Percentiles rank a stretch among this genome's conserved stretches.
Conservation (phyloP, 1,140 invertebrate species). For the Zaprionus davidi region DNA sequence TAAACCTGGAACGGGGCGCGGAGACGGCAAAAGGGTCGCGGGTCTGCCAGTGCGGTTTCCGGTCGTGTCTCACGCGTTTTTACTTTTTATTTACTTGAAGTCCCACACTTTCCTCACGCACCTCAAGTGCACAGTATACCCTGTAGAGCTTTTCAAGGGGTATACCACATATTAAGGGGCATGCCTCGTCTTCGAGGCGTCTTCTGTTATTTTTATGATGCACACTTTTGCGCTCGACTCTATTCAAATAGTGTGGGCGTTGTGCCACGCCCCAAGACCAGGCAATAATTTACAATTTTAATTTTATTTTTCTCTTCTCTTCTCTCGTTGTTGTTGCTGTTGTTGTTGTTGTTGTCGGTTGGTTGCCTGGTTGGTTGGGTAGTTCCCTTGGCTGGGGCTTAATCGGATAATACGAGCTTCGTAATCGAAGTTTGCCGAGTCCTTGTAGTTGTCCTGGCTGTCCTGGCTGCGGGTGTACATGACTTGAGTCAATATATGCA, state of each 20-base stretch:
- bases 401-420: slow-evolving; percentile 74
- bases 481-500: slow-evolving; percentile 81
- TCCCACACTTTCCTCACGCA: slow-evolving; percentile 33
- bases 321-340: slow-evolving; percentile 1
- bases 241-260: slow-evolving; percentile 43
- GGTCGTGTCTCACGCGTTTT: slow-evolving; percentile 52
- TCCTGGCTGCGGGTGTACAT: slow-evolving; percentile 58
- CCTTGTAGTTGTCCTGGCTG: slow-evolving; percentile 50
- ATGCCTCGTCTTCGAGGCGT: too few relatives aligned
- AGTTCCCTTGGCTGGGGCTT: slow-evolving; percentile 41
- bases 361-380: background rate
- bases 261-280: slow-evolving; percentile 30
- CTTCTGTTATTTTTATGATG: too few relatives aligned
- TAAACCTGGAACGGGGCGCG: slow-evolving; percentile 7
- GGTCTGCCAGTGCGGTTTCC: slow-evolving; percentile 45
- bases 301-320: slow-evolving; percentile 40
- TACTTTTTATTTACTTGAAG: slow-evolving; percentile 53
- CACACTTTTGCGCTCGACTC: background rate
- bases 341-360: background rate
- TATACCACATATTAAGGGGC: background rate
- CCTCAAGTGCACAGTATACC: slow-evolving; percentile 1
- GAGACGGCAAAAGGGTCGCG: slow-evolving; percentile 56
- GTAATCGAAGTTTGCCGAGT: slow-evolving; percentile 78
- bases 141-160: background rate
- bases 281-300: slow-evolving; percentile 78